A percentile compares a stretch with the other conserved stretches of the same genome.
phyloP scores from a whole-genome alignment of 2,113 vertebrate species.

The Etheostoma spectabile region DNA sequence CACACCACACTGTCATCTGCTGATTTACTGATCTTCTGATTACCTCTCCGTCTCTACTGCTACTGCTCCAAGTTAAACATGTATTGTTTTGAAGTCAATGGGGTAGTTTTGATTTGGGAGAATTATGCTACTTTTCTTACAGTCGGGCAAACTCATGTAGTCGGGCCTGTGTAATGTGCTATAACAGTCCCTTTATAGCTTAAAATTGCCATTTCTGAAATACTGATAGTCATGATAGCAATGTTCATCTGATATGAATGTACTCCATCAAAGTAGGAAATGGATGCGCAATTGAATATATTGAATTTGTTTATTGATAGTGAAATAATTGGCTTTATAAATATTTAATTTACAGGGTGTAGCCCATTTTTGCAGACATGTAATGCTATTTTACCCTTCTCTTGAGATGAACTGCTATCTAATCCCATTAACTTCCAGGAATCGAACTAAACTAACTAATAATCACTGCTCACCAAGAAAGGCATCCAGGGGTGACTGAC shows the following conservation, averaged over 20 bases:
- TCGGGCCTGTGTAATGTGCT: too few relatives aligned
- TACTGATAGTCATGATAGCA: neutral
- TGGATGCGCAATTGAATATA: slow-evolving; percentile 14
- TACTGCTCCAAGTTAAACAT: neutral
- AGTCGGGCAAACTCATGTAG: too few relatives aligned
- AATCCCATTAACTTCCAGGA: slow-evolving; percentile 47
- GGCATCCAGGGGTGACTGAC: neutral
- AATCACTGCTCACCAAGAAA: neutral
- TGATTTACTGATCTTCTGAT: neutral
- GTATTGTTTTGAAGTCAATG: slow-evolving; percentile 3
- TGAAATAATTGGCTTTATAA: slow-evolving; percentile 36
- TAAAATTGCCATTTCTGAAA: slow-evolving; percentile 1
- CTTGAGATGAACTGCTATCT: slow-evolving; percentile 27
- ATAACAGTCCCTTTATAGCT: neutral
- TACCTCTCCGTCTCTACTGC: neutral
- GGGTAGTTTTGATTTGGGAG: neutral
- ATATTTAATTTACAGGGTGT: slow-evolving; percentile 48
- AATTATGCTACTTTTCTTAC: slow-evolving; percentile 1
- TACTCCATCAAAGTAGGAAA: slow-evolving; percentile 21
- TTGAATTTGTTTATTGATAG: slow-evolving; percentile 31
- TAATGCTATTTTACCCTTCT: slow-evolving; percentile 21
- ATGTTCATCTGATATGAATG: neutral
- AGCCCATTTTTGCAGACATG: slow-evolving; percentile 9
- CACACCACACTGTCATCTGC: neutral
- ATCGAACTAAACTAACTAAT: slow-evolving; percentile 29